Evolutionary conservation across 2,113 vertebrate genomes (phyloP), one percentile per base, ranked within the genome.

Genomic region (Anarhynchus alexandrinus): DNA sequence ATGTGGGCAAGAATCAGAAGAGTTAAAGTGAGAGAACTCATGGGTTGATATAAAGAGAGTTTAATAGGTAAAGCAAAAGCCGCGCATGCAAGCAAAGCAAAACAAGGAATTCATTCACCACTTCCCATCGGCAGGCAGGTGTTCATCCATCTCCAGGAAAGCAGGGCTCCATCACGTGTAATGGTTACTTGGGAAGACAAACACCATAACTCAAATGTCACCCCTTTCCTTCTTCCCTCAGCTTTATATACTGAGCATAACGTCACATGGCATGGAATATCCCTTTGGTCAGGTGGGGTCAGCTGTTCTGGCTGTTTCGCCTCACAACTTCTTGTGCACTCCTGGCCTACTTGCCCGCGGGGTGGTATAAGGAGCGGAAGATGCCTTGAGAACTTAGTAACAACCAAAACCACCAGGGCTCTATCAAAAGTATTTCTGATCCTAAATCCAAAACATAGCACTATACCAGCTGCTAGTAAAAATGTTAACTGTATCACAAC

Each of bases 361-460:
- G 62, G 40, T 5, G 6, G 18, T 65, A 29, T 30, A 27, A 43
- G 40, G 40, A 65, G 27, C 62, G 43, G 64, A 65, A 65, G 32
- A 65, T 27, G 9, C 19, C 64, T 22, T 40, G 61, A 40, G 26
- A 40, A 17, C 61, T 64, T 19, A 27, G 61, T 38, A 29, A 64
- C 36, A 64, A 43, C 29, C 13, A 7, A 42, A 30, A 43, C 1
- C 19, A 43, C 19, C 18, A 43, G 29, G 21, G 29, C 19, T 3
- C 27, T 20, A 42, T 20, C 27, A 42, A 21, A 65, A 65, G 18
- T 30, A 30, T 42, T 65, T 65, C 62, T 99, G 43, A 52, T 76
- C 26, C 49, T 15, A 54, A 29, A 54, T 54, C 26, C 26, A 29
- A 54, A 54, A 54, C 49, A 11, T 49, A 51, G 49, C 49, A 51